Conservation (phyloP, 2,113 vertebrate species). For the Myiozetetes cayanensis region DNA sequence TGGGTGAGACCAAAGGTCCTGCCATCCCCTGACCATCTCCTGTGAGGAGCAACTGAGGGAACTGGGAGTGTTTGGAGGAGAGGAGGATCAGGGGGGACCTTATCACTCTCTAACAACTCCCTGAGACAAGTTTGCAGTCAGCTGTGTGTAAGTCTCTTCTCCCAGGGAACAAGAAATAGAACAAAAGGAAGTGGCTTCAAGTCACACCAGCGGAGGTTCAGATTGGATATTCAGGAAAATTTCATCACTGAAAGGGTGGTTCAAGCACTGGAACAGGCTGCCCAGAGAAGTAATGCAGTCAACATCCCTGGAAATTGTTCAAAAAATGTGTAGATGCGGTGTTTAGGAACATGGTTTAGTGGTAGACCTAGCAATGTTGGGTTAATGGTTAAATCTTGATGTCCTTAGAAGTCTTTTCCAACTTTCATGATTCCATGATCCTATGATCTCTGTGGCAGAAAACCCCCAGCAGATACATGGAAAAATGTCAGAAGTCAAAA, state of each 20-base stretch:
- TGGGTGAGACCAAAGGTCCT: neutral
- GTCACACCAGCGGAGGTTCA: neutral
- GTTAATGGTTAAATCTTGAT: neutral
- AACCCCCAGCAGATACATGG: neutral
- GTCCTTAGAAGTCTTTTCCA: neutral
- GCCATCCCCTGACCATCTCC: neutral
- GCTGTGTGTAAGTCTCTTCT: too few species aligned
- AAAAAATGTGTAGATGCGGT: neutral
- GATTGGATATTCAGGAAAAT: neutral
- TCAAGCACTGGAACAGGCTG: neutral
- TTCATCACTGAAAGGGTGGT: neutral
- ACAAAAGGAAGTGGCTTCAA: neutral
- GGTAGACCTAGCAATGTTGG: neutral
- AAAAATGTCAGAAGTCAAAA: neutral
- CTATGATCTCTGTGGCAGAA: neutral
- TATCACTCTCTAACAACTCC: too few species aligned
- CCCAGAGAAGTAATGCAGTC: neutral
- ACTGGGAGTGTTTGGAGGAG: neutral
- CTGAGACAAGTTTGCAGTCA: neutral
- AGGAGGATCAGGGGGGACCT: neutral
- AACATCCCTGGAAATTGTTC: neutral
- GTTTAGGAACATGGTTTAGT: rapidly evolving
- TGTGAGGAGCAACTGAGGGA: neutral
- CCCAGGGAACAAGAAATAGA: rapidly evolving
- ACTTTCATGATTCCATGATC: neutral